Base-by-base conservation (phyloP, 2,797 vertebrate genomes). In the Fratercula arctica region DNA sequence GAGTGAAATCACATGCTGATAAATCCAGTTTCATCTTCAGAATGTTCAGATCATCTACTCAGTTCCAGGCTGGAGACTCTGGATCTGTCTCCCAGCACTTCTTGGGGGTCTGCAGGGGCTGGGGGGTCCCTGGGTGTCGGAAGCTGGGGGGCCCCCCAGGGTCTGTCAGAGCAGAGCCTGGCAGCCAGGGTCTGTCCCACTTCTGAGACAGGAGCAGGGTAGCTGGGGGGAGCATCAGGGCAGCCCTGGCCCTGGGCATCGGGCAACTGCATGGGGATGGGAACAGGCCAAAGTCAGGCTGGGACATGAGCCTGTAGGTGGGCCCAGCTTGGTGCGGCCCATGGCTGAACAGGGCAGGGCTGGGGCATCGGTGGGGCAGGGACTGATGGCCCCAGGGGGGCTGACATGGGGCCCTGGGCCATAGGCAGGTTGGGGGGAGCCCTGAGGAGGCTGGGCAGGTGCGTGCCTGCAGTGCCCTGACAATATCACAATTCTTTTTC, bases 101-200 rank as follows among this genome's bases (percentile, higher is more conserved):
- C 45, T 46, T 68, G n/a, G 19, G 51, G 17, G 2, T 56, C 26
- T 74, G 33, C 46, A 45, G 29, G 13, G 20, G 9, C 13, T 3
- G 4, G 7, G 5, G 4, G 3, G 9, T 83, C 6, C 18, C 12
- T 46, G 21, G 11, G 33, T 2, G 14, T 64, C 16, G 4, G 46
- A 20, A 67, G 5, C 9, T 60, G 9, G 4, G 10, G 3, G 6
- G 0, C 0, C 4, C 13, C 21, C 9, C 1, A 2, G 4, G 9
- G 11, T 54, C 23, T 23, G 4, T 11, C n/a, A 41, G 5, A 10
- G 3, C 9, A 11, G 4, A 16, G 2, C 4, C 17, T 46, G 39
- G 17, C 18, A 74, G 5, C 13, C 39, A 19, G 9, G 16, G 9
- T 4, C 11, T 29, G 1, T 85, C 9, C 17, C 26, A 6, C 3